Base-by-base conservation (phyloP, 1,140 invertebrate genomes). In the Apis dorsata region DNA sequence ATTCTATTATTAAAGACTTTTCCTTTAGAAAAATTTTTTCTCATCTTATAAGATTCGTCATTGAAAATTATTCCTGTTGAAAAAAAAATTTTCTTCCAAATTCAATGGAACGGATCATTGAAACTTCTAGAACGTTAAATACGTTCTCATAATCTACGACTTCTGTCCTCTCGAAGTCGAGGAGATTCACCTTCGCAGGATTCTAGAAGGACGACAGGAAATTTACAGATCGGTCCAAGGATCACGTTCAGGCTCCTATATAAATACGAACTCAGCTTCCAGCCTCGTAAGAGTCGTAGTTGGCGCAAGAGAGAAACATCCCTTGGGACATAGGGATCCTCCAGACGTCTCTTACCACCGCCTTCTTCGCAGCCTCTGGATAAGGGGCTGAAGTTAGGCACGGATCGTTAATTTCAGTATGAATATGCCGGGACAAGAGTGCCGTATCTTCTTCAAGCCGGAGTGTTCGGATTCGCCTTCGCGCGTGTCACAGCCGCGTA, bases 341-440 rank as follows among this genome's bases (percentile, higher is more conserved):
- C 76, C 55, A 15, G 63, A 28, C 71, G 51, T 71, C 79, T 75
- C 76, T 76, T 84, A 65, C 76, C 34, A 60, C 70, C 53, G 55
- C 55, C 24, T 84, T 63, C 81, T 53, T 15, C 60, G 13, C 57
- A 17, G 53, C 75, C 34, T 62, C 78, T 17, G n/a, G 49, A 34
- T 73, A 85, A 83, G 75, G 80, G 75, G 79, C 79, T 7, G 53
- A 86, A 90, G 87, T 90, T 90, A 91, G 89, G 85, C 89, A 89
- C 81, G 90, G 91, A 90, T 93, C 92, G 91, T 93, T 92, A 92
- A 93, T 92, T 90, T 82, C 86, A 80, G 68, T 92, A 93, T 91
- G 90, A 92, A 93, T 93, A 92, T 91, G 91, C 88, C 59, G 19
- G 4, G 73, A n/a, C 24, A 44, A 59, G 59, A 51, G 21, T 2